Conservation (phyloP, 2,113 vertebrate species). For the Sylvia atricapilla region DNA sequence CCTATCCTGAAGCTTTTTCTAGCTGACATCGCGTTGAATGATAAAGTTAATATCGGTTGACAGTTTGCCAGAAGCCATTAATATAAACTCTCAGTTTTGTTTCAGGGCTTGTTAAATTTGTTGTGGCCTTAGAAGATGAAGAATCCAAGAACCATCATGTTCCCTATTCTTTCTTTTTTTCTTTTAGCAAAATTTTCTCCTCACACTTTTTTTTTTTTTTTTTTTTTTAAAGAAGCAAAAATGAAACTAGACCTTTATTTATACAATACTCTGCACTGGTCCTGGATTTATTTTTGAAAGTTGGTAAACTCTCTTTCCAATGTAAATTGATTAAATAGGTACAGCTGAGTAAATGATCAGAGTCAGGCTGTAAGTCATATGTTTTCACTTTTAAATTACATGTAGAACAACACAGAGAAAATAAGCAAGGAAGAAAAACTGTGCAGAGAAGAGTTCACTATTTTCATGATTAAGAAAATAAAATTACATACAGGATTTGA, state of each 20-base stretch:
- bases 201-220: neutral
- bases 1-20: conserved; percentile 55
- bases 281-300: conserved; percentile 71
- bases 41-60: conserved; percentile 71
- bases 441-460: neutral
- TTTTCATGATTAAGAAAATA: neutral
- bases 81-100: conserved; percentile 64
- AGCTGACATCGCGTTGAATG: conserved; percentile 63
- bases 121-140: conserved; percentile 56
- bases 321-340: conserved; percentile 75
- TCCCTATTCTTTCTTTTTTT: neutral
- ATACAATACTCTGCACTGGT: conserved; percentile 39
- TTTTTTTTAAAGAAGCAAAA: conserved; percentile 4
- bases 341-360: conserved; percentile 72
- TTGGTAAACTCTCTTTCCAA: conserved; percentile 71
- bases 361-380: conserved; percentile 17
- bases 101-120: conserved; percentile 69
- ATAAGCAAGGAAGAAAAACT: conserved; percentile 44
- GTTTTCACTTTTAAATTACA: conserved; percentile 73
- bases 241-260: conserved; percentile 70
- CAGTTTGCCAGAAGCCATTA: conserved; percentile 71
- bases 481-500: conserved; percentile 14
- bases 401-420: conserved; percentile 34
- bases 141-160: neutral
- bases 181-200: conserved; percentile 13